Evolutionary conservation across 2,113 vertebrate genomes (phyloP).

Genomic region (Datnioides undecimradiatus): DNA sequence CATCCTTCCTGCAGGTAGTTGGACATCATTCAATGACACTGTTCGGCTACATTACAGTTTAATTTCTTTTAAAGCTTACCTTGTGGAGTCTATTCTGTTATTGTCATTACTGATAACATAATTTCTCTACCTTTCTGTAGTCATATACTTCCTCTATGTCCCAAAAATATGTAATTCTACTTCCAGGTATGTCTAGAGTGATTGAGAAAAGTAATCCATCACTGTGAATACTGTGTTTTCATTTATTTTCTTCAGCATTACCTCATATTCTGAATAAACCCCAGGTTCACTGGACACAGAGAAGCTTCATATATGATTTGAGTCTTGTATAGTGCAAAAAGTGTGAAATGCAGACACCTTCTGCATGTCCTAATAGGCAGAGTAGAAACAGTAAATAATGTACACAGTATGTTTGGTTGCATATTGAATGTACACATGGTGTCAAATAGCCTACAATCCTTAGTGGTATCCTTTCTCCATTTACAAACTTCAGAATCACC

Average conservation of each 20-base stretch:
- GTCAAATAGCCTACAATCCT: background rate
- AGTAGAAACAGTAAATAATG: constrained; percentile 17
- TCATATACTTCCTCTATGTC: background rate
- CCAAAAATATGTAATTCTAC: constrained; percentile 7
- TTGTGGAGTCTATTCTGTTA: constrained; percentile 17
- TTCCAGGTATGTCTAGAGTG: constrained; percentile 21
- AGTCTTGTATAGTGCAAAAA: background rate
- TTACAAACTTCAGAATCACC: constrained; percentile 15
- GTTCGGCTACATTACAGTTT: constrained; percentile 22
- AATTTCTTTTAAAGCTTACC: constrained; percentile 4
- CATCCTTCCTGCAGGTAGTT: constrained; percentile 15
- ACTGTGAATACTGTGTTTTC: constrained; percentile 34
- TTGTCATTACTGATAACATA: constrained; percentile 2
- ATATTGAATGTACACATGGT: constrained; percentile 23
- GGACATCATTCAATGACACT: constrained; percentile 19
- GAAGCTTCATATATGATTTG: constrained; percentile 2
- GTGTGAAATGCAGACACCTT: background rate
- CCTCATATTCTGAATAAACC: constrained; percentile 19
- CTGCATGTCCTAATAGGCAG: constrained; percentile 18
- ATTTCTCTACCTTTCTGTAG: constrained; percentile 12
- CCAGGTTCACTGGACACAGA: constrained; percentile 34
- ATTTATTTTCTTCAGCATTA: constrained; percentile 54
- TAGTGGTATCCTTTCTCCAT: background rate
- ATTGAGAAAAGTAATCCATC: constrained; percentile 34
- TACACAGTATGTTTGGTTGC: constrained; percentile 17